phyloP scores from a whole-genome alignment of 2,113 vertebrate species.

The Anoplopoma fimbria region DNA sequence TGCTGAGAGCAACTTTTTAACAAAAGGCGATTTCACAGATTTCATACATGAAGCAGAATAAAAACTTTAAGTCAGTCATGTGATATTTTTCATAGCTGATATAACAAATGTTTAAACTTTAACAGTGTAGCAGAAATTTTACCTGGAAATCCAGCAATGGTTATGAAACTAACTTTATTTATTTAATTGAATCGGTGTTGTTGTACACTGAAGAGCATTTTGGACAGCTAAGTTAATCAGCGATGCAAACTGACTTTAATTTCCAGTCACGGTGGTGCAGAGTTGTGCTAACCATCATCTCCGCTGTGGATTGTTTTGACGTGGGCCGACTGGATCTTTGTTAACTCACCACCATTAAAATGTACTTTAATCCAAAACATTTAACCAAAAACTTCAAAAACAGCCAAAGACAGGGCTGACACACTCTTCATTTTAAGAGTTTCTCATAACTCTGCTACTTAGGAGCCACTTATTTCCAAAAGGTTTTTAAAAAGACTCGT shows the following conservation, averaged over 20 bases:
- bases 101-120: background rate
- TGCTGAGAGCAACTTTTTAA: no score
- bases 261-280: no score
- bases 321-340: background rate
- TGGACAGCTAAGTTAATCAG: background rate
- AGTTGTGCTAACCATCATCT: background rate
- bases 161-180: background rate
- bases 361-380: background rate
- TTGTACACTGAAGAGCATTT: background rate
- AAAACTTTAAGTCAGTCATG: background rate
- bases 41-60: background rate
- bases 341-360: background rate
- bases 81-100: background rate
- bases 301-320: background rate
- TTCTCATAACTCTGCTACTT: no score
- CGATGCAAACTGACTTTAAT: background rate
- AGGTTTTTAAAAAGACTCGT: no score
- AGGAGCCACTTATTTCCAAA: no score
- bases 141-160: background rate
- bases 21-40: no score
- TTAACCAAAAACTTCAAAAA: no score
- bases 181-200: background rate
- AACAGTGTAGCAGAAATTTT: background rate
- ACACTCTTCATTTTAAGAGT: no score
- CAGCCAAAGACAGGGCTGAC: no score